phyloP scores from a whole-genome alignment of 2,888 invertebrate species.

The Pemphredon lugubris region DNA sequence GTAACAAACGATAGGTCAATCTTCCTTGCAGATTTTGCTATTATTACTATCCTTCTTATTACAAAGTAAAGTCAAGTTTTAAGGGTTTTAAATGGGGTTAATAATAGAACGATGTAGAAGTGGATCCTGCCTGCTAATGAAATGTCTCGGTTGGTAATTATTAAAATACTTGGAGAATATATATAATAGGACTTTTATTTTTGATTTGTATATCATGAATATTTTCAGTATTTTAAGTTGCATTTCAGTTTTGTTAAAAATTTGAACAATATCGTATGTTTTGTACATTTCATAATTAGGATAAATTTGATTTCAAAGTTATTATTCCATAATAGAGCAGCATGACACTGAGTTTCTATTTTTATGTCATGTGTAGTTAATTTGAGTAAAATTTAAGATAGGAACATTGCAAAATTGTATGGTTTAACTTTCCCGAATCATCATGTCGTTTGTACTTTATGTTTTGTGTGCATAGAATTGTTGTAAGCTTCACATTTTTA shows the following conservation, averaged over 20 bases:
- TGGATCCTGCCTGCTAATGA: slow-evolving; percentile 45
- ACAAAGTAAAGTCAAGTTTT: neutral
- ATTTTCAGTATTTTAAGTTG: slow-evolving; percentile 20
- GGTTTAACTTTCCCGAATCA: neutral
- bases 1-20: too few relatives aligned
- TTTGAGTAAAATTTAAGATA: too few relatives aligned
- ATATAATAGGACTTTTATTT: neutral
- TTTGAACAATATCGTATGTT: slow-evolving; percentile 1
- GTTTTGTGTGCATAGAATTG: slow-evolving; percentile 48
- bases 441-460: slow-evolving; percentile 43
- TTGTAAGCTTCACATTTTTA: slow-evolving; percentile 43
- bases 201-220: slow-evolving; percentile 20
- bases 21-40: too few relatives aligned
- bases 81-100: slow-evolving; percentile 9
- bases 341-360: slow-evolving; percentile 34
- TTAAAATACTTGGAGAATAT: slow-evolving; percentile 14
- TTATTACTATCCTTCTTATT: too few relatives aligned
- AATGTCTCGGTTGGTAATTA: slow-evolving; percentile 47
- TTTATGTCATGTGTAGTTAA: neutral
- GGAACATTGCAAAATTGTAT: neutral
- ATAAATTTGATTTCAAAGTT: neutral
- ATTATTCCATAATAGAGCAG: slow-evolving; percentile 38
- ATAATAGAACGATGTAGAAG: slow-evolving; percentile 30
- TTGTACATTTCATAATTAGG: neutral
- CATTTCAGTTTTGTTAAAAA: slow-evolving; percentile 4